Evolutionary conservation across 2,113 vertebrate species (phyloP), one percentile per base, ranked within the genome.

Genomic region (Salvelinus sp.): DNA sequence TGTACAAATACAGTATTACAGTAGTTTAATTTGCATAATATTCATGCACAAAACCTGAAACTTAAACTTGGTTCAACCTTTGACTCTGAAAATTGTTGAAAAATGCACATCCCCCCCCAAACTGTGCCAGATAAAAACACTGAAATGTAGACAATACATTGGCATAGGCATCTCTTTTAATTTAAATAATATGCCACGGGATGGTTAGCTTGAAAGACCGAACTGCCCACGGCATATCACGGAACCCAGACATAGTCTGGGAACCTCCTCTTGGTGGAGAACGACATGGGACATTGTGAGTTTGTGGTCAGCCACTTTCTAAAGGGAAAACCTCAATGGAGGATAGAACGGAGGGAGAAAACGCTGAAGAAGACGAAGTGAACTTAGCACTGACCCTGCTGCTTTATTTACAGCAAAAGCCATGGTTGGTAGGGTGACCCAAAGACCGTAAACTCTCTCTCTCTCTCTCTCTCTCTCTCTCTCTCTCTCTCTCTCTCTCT

Each of bases 281-380:
- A 60, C 79, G 81, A 90, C 76, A 78, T 76, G 80, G 86, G 78
- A 82, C 80, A 77, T 83, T 81, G 77, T 81, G 76, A 86, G 72
- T 78, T 82, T 88, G 88, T 84, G 90, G 91, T 90, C 82, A 86
- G 83, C 63, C 78, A 58, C 76, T 86, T 84, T 82, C 72, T 76
- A 77, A 18, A 18, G 69, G 57, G 67, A 50, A 84, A 85, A 88
- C 83, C 83, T 72, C 72, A 83, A 38, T 18, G 77, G 76, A 76
- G 67, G 74, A 69, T 63, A 70, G 80, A 79, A 60, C 50, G n/a
- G 28, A 72, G 70, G 74, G 57, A 77, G 64, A 75, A 69, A 81
- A 82, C 44, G 13, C n/a, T 71, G 60, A 72, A 67, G 70, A 65
- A 44, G 38, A 44, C 10, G 9, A 44, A 77, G 69, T 75, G 69